phyloP scores from a whole-genome alignment of 2,797 vertebrate species.

The Phalanger gymnotis region DNA sequence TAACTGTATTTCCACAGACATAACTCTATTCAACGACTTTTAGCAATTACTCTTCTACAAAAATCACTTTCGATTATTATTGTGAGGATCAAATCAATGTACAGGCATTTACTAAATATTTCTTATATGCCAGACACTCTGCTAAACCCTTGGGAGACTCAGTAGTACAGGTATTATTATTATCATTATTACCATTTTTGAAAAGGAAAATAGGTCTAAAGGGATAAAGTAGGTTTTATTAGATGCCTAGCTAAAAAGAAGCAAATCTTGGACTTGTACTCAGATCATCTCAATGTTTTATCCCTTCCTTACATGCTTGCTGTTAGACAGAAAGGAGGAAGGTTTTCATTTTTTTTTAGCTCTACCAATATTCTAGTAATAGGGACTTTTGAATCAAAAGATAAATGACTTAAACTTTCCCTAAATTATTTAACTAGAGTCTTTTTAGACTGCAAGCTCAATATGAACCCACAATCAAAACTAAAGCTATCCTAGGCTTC shows the following conservation, averaged over 20 bases:
- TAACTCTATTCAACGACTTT: neutral
- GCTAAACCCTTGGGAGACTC: neutral
- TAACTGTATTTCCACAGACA: neutral
- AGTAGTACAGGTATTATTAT: neutral
- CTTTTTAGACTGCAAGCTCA: neutral
- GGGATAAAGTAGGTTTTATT: neutral
- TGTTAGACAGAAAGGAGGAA: neutral
- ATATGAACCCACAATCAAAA: neutral
- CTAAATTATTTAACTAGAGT: neutral
- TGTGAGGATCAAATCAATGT: neutral
- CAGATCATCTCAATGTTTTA: neutral
- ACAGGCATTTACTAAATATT: neutral
- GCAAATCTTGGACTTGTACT: neutral
- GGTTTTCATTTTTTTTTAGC: neutral
- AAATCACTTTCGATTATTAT: neutral
- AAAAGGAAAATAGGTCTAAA: neutral
- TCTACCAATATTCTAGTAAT: neutral
- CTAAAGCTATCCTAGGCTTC: neutral
- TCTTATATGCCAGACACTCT: neutral
- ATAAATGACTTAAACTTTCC: neutral
- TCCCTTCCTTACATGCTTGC: neutral
- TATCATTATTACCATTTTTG: no score
- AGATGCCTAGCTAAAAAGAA: neutral
- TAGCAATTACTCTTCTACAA: neutral
- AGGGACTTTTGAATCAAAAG: neutral